phyloP scores from a whole-genome alignment of 2,113 vertebrate species.

The Anguilla japonica region DNA sequence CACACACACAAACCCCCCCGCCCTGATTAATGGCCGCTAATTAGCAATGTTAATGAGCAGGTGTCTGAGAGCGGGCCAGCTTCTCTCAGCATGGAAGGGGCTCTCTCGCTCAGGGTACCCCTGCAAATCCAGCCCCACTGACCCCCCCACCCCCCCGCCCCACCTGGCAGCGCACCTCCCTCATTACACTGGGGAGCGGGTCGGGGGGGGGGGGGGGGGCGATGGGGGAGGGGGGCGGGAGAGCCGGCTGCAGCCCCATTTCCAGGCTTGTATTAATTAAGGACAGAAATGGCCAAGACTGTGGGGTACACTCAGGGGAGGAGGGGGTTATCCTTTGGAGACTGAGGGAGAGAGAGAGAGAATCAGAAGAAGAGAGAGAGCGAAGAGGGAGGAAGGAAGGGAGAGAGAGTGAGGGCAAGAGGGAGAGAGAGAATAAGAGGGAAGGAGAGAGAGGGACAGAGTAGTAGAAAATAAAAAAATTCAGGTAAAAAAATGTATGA shows the following conservation, averaged over 20 bases:
- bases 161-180: slow-evolving; percentile 77
- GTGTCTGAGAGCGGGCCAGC: slow-evolving; percentile 95
- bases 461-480: too few relatives aligned
- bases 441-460: too few relatives aligned
- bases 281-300: slow-evolving; percentile 69
- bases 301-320: slow-evolving; percentile 51
- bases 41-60: slow-evolving; percentile 99
- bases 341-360: not conserved
- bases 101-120: slow-evolving; percentile 82
- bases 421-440: too few relatives aligned
- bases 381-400: too few relatives aligned
- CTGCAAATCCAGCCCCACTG: slow-evolving; percentile 88
- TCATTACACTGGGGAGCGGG: slow-evolving; percentile 82
- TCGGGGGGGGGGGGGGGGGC: slow-evolving; percentile 66
- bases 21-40: slow-evolving; percentile 99
- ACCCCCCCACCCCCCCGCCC: slow-evolving; percentile 87
- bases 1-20: slow-evolving; percentile 53
- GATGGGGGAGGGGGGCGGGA: slow-evolving; percentile 51
- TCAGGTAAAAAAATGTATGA: too few relatives aligned
- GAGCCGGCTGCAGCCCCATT: slow-evolving; percentile 74
- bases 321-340: slow-evolving; percentile 44
- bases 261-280: slow-evolving; percentile 81
- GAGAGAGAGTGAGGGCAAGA: too few relatives aligned
- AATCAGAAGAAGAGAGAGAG: too few relatives aligned
- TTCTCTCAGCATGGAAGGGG: slow-evolving; percentile 88